Base-by-base conservation (phyloP, 2,888 invertebrate genomes). In the Mythimna loreyi region DNA sequence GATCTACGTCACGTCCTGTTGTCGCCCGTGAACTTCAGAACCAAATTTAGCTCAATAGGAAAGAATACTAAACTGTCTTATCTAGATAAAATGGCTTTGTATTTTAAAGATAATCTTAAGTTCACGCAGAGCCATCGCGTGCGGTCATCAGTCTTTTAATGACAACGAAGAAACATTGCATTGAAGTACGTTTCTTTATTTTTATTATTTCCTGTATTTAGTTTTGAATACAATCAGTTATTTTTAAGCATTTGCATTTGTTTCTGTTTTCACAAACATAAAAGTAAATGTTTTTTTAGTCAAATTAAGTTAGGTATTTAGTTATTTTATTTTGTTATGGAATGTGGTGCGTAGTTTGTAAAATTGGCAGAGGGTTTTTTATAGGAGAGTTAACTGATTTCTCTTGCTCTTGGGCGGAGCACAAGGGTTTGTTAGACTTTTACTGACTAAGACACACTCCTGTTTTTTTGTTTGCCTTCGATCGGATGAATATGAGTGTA, bases 1-100 rank as follows among this genome's bases (percentile, higher is more conserved):
- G 33, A 53, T 23, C 23, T 45, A 50, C 67, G 73, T 78, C 78
- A 78, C 59, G 2, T 78, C 78, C 77, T 71, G 66, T 75, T 75
- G 53, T 55, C n/a, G 43, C 3, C 43, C 40, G 28, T 47, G 55
- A 69, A 49, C 56, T 67, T 30, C 21, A 62, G 47, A 52, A 45
- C 50, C 40, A 11, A 16, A 55, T 56, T 28, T 47, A 60, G 59
- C 30, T 66, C 68, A 77, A 77, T 72, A 61, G 72, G 57, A 67
- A 72, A 66, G 68, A 59, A 55, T 62, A 55, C 28, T 71, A 67
- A 69, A 53, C 63, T 66, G n/a, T 33, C 33, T 57, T 65, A 66
- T 72, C 58, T 62, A 45, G 73, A 78, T 77, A 60, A 36, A 36
- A 43, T 25, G 56, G 33, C 62, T 62, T 75, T 75, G 75, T 71